Percentiles rank a stretch among this genome's conserved stretches.
These are phyloP conservation scores for Theocolax elegans DNA, from an alignment of 1,140 invertebrate genomes.

Conservation along the genomic window DNA sequence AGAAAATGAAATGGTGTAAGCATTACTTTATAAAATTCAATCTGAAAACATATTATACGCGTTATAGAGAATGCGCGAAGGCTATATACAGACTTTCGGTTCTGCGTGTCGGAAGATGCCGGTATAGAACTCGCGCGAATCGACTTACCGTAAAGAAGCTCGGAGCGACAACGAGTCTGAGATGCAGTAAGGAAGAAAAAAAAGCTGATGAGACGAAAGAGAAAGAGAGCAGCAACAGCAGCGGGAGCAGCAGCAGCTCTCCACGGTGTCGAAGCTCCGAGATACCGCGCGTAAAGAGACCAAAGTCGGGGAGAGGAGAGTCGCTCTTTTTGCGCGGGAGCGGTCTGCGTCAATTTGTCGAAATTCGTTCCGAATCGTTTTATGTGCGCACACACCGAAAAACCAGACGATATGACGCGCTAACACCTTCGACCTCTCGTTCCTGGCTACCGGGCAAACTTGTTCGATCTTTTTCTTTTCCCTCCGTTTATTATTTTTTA, in stretches of 20 bases:
- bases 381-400: slow-evolving; percentile 50
- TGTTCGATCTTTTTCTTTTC: slow-evolving; percentile 39
- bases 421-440: slow-evolving; percentile 32
- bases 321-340: slow-evolving; percentile 55
- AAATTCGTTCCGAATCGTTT: slow-evolving; percentile 69
- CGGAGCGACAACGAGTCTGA: not conserved
- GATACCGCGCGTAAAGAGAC: slow-evolving; percentile 44
- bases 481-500: not conserved
- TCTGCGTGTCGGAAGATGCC: too few species aligned
- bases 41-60: too few species aligned
- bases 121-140: slow-evolving; percentile 31
- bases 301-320: slow-evolving; percentile 48
- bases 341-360: slow-evolving; percentile 65
- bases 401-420: not conserved
- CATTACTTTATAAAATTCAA: too few species aligned
- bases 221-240: slow-evolving; percentile 12
- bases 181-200: not conserved
- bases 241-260: too few species aligned
- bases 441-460: slow-evolving; percentile 33
- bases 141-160: slow-evolving; percentile 18
- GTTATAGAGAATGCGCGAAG: not conserved
- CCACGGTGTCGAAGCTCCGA: too few species aligned
- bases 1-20: too few species aligned
- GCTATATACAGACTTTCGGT: too few species aligned
- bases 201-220: slow-evolving; percentile 27